Conservation (phyloP, 2,797 vertebrate species). For the Ibycter americanus region DNA sequence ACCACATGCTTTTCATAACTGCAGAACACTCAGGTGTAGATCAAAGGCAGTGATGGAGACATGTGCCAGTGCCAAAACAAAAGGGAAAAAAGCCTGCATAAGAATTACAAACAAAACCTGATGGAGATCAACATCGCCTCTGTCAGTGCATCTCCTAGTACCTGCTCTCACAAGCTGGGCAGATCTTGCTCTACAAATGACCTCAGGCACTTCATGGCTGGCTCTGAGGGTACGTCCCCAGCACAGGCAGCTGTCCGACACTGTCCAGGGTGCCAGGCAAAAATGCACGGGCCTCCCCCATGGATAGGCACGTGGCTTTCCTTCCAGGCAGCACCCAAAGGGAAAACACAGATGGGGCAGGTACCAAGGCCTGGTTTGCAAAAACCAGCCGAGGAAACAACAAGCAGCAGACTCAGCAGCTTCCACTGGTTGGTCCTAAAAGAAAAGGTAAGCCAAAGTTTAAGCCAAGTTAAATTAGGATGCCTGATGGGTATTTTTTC, state of each 20-base stretch:
- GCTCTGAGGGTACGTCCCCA: neutral
- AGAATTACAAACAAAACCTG: neutral
- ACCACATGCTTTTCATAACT: constrained; percentile 2
- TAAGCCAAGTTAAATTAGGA: neutral
- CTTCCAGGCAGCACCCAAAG: neutral
- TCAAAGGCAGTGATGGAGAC: neutral
- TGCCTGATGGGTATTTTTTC: neutral
- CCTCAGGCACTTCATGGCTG: neutral
- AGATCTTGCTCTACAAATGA: neutral
- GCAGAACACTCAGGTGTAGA: neutral
- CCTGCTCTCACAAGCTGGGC: neutral
- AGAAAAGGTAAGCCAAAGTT: neutral
- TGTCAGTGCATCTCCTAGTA: neutral
- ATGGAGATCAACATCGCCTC: neutral
- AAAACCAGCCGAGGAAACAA: neutral
- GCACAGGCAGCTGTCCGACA: neutral
- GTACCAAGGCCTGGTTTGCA: neutral
- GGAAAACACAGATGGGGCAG: neutral
- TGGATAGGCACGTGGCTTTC: neutral
- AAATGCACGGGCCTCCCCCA: fast-evolving
- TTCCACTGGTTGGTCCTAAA: neutral
- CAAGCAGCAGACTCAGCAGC: neutral
- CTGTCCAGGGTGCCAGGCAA: fast-evolving
- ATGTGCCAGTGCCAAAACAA: neutral
- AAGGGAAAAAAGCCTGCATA: fast-evolving